A percentile compares a stretch with the other conserved stretches of the same genome.
Conservation (phyloP, 1,140 invertebrate genomes). For the Chironomus tepperi region DNA sequence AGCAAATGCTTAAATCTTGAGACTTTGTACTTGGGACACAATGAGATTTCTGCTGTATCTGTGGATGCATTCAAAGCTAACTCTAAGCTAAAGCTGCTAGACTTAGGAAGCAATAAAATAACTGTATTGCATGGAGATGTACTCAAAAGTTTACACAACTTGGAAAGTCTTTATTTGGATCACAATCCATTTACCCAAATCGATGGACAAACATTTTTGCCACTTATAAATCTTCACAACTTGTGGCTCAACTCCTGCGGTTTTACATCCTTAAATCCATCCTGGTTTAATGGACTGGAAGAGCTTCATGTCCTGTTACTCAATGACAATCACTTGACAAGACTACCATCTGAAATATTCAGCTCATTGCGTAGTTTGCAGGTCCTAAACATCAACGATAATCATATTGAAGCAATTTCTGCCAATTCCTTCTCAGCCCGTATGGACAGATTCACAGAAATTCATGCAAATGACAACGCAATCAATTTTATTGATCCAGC, state of each 20-base stretch:
- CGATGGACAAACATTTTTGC: no score
- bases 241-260: no score
- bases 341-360: background rate
- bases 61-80: background rate
- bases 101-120: background rate
- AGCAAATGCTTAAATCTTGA: background rate
- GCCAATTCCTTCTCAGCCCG: background rate
- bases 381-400: background rate
- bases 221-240: no score
- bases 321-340: background rate
- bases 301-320: no score
- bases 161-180: no score
- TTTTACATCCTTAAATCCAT: no score
- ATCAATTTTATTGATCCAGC: background rate
- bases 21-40: background rate
- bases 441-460: background rate
- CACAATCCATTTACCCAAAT: no score
- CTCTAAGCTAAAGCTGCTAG: background rate
- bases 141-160: no score
- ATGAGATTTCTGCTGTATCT: background rate
- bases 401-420: background rate
- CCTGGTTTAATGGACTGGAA: no score
- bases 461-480: background rate
- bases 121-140: no score
- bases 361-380: background rate